Evolutionary conservation across 2,888 invertebrate genomes (phyloP).

Genomic region (Anagyrus pseudococci): DNA sequence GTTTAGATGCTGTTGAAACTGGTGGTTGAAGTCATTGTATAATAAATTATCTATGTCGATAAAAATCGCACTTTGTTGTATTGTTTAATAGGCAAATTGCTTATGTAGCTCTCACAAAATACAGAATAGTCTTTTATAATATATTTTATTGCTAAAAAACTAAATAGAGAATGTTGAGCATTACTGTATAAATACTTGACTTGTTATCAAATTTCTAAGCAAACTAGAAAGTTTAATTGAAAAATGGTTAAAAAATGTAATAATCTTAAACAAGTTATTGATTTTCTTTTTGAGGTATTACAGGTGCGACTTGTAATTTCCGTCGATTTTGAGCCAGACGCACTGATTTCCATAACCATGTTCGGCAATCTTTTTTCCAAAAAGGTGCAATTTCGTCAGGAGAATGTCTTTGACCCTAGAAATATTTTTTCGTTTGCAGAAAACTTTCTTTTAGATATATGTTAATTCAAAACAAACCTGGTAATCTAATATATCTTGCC

Average conservation of each 20-base stretch:
- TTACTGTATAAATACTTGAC: conserved; percentile 9
- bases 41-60: conserved; percentile 16
- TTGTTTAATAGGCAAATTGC: conserved; percentile 1
- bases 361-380: conserved; percentile 76
- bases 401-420: conserved; percentile 67
- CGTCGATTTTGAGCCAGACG: conserved; percentile 42
- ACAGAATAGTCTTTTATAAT: conserved; percentile 7
- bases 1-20: conserved; percentile 69
- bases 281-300: conserved; percentile 6
- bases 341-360: conserved; percentile 69
- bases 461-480: conserved; percentile 45
- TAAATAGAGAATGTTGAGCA: conserved; percentile 3
- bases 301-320: neutral
- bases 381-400: conserved; percentile 69
- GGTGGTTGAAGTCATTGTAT: conserved; percentile 64
- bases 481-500: conserved; percentile 53
- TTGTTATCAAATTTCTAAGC: conserved; percentile 12
- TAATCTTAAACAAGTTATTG: conserved; percentile 10
- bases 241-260: conserved; percentile 2
- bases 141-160: conserved; percentile 15
- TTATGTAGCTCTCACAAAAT: conserved; percentile 11
- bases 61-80: conserved; percentile 11
- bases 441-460: conserved; percentile 2
- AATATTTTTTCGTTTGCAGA: conserved; percentile 44
- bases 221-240: conserved; percentile 3